Conservation (phyloP, 2,888 invertebrate species). For the Hipparchia sbordonii region DNA sequence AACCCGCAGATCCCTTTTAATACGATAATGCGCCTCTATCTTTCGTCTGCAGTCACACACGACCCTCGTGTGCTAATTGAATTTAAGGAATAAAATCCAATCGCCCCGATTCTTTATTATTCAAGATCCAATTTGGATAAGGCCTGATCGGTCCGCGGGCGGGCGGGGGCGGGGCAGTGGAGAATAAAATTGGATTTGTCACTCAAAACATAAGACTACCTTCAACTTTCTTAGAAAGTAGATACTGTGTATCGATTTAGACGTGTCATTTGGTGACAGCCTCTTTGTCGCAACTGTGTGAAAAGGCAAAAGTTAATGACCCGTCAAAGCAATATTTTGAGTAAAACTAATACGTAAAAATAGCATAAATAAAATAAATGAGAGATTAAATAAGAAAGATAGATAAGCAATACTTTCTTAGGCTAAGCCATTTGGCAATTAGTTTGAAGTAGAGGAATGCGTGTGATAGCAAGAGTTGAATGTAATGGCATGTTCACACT, state of each 20-base stretch:
- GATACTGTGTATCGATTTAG: slow-evolving; percentile 22
- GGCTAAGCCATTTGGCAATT: not conserved
- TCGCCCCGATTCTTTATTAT: slow-evolving; percentile 84
- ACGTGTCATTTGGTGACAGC: slow-evolving; percentile 12
- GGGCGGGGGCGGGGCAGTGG: slow-evolving; percentile 71
- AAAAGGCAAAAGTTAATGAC: too few relatives aligned
- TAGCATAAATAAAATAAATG: too few relatives aligned
- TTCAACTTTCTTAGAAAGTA: slow-evolving; percentile 58
- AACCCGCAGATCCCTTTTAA: slow-evolving; percentile 74
- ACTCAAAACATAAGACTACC: slow-evolving; percentile 82
- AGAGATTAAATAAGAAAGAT: too few relatives aligned
- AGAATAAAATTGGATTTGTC: slow-evolving; percentile 83
- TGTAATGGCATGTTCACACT: too few relatives aligned
- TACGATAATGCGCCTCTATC: slow-evolving; percentile 80
- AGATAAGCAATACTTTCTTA: not conserved
- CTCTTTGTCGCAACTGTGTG: not conserved
- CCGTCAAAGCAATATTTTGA: too few relatives aligned
- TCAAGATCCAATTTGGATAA: slow-evolving; percentile 85
- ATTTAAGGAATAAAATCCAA: slow-evolving; percentile 84
- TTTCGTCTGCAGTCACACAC: slow-evolving; percentile 81
- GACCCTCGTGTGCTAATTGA: slow-evolving; percentile 83
- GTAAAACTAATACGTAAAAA: too few relatives aligned
- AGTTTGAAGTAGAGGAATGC: slow-evolving; percentile 22
- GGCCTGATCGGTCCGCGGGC: slow-evolving; percentile 79
- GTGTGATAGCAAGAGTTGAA: slow-evolving; percentile 24